Percentiles rank a stretch among this genome's conserved stretches.
phyloP scores from a whole-genome alignment of 2,797 vertebrate species.

The Dryobates pubescens region DNA sequence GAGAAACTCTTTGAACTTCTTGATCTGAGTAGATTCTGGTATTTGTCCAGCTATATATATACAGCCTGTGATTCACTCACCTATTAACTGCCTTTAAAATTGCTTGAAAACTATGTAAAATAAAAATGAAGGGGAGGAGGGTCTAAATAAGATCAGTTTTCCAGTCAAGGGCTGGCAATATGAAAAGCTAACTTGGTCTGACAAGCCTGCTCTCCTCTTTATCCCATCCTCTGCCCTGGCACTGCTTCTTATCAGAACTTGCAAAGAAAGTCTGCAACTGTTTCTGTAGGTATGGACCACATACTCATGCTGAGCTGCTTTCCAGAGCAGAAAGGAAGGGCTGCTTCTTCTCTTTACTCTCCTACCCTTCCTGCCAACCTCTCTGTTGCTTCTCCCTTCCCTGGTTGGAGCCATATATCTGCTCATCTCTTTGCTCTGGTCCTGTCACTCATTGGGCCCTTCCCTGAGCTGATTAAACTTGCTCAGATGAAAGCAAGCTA shows the following conservation, averaged over 20 bases:
- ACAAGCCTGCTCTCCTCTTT: background rate
- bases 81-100: background rate
- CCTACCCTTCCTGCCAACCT: background rate
- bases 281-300: background rate
- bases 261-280: background rate
- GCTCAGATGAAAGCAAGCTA: background rate
- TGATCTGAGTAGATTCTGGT: background rate
- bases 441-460: background rate
- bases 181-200: background rate
- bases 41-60: background rate
- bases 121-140: too few species aligned
- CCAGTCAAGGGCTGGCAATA: background rate
- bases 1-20: conserved; percentile 91
- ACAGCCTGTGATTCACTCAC: background rate
- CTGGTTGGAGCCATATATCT: background rate
- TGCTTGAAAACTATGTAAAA: background rate
- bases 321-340: background rate
- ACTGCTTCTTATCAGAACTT: background rate
- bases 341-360: background rate
- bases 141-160: background rate
- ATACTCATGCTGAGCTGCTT: background rate
- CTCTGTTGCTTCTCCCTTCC: background rate
- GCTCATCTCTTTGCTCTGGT: background rate
- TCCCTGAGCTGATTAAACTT: background rate
- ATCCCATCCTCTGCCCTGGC: background rate